Base-by-base conservation (phyloP, 1,140 invertebrate genomes). In the Sarcophaga bullata region DNA sequence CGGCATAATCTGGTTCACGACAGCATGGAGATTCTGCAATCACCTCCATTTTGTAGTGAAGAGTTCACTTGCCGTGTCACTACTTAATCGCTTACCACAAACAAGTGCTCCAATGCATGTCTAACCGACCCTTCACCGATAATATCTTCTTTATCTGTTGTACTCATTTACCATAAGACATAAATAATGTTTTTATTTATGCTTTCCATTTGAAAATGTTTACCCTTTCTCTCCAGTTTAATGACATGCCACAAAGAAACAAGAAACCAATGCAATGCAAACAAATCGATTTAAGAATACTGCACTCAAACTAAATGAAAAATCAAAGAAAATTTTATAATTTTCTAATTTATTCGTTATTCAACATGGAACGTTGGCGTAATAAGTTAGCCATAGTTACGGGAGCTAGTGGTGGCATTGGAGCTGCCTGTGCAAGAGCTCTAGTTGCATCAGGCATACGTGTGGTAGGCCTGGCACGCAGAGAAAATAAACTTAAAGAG, bases 401-500 rank as follows among this genome's bases (percentile, higher is more conserved):
- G 0, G 88, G 88, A 0, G 86, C 93, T 0, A 93, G 93, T 81
- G 89, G 90, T 6, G 93, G 93, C 5, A 94, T 94, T 72, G 93
- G 93, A 6, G 90, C 91, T 0, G 91, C 87, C 6, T 90, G 90
- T 75, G 90, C 90, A 37, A 87, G 88, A 82, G 86, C 85, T 11
- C 87, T 94, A 80, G 90, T 92, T 5, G 86, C 90, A 15, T 85
- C 91, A 75, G 93, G 93, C n/a, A 86, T 94, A 84, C 91, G 91
- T 80, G 95, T 96, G 1, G 92, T 95, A 0, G 95, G 93, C 1
- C 90, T 95, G 15, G 95, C 95, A 0, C 91, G 95, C 75, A 92
- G 94, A 81, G 85, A 92, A 17, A 91, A 93, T 6, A 91, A 91
- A 73, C 89, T 96, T 37, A 90, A 93, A 82, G 92, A 92, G 81